Evolutionary conservation across 2,797 vertebrate genomes (phyloP), one percentile per base, ranked within the genome.

Genomic region (Manis crassicaudata): DNA sequence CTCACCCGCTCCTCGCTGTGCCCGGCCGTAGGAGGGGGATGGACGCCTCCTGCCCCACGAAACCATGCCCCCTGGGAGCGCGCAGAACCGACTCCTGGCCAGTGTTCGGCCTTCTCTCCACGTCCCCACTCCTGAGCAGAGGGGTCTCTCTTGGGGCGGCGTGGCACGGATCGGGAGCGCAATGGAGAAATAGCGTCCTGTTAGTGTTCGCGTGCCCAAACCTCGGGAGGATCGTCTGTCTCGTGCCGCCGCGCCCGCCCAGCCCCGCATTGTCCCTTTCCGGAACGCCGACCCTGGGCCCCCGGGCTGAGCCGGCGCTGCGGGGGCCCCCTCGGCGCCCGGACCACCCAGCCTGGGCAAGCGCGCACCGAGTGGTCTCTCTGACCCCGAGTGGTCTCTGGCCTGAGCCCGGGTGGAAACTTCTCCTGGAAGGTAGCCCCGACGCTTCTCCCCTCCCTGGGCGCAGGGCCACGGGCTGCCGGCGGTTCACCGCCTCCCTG

Each of bases 221-320:
- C 6, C 1, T 50, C 6, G 1, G 20, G 7, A 2, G 8, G 32
- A n/a, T 62, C 20, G 21, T 73, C 68, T 11, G 70, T 65, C 20
- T 6, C 32, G 5, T 1, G 16, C 29, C 6, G 6, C n/a, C 1
- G 4, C 3, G 13, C 60, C 9, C 54, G 11, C 29, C 60, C 16
- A 6, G 1, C 7, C 29, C 16, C 6, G 6, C 54, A 76, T 32
- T 76, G 35, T 46, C 35, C 21, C 37, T 10, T 52, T 25, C 20
- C 46, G 6, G 21, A 43, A 82, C 4, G 7, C 37, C 50, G 0
- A 18, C 46, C 67, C 35, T 2, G n/a, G 1, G 13, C 32, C 23
- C 0, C 6, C 7, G 32, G 43, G 46, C 52, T 4, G 2, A 40
- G 23, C 67, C 1, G 0, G 50, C 1, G 6, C 58, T 43, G n/a